Conservation (phyloP, 2,797 vertebrate genomes). For the Botia almorhae region DNA sequence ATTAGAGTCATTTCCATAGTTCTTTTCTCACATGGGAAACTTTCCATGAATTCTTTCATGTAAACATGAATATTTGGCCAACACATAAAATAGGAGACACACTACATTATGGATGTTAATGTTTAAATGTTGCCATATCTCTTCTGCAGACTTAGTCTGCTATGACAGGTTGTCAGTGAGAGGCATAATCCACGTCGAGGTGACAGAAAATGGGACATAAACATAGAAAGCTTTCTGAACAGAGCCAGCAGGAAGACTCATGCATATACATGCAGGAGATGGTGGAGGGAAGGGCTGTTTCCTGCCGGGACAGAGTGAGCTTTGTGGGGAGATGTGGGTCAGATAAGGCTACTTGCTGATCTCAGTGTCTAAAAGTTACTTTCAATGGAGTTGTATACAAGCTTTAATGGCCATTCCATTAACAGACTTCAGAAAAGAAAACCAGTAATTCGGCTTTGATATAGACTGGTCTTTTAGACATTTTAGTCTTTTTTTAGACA, state of each 20-base stretch:
- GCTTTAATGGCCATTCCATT: background rate
- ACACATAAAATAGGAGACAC: background rate
- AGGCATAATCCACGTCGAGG: slow-evolving; percentile 33
- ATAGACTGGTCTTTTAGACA: background rate
- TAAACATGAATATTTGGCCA: slow-evolving; percentile 8
- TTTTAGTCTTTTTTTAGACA: background rate
- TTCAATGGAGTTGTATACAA: background rate
- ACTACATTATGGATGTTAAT: slow-evolving; percentile 6
- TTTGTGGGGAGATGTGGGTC: slow-evolving; percentile 53
- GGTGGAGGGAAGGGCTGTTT: slow-evolving; percentile 33
- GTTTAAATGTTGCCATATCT: slow-evolving; percentile 25
- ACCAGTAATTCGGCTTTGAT: slow-evolving; percentile 11
- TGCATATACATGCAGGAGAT: slow-evolving; percentile 49
- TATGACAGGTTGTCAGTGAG: background rate
- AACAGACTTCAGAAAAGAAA: background rate
- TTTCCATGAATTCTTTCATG: background rate
- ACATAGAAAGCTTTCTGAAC: slow-evolving; percentile 11
- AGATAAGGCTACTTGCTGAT: slow-evolving; percentile 39
- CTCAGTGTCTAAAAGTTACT: slow-evolving; percentile 38
- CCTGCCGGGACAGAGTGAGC: slow-evolving; percentile 46
- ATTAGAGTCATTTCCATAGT: background rate
- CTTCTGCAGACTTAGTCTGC: background rate
- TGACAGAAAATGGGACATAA: slow-evolving; percentile 34
- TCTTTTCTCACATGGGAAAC: background rate
- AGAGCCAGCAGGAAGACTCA: slow-evolving; percentile 42